A percentile compares a stretch with the other conserved stretches of the same genome.
phyloP scores from a whole-genome alignment of 2,113 vertebrate genomes.

The Lepus europaeus region DNA sequence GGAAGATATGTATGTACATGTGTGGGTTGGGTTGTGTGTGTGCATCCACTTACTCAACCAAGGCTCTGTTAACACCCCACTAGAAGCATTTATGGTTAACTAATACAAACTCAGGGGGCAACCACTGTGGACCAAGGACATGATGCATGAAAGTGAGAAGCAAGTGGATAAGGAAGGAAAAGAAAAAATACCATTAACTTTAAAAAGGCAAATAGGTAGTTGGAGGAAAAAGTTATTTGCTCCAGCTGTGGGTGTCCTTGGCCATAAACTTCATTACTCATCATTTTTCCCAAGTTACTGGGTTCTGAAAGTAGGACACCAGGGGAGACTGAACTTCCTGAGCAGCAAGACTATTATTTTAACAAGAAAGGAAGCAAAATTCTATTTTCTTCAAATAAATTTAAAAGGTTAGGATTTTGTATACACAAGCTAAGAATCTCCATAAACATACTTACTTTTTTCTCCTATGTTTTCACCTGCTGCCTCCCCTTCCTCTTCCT shows the following conservation, averaged over 20 bases:
- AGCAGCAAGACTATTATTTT: constrained; percentile 62
- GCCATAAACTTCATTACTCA: constrained; percentile 57
- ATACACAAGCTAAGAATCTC: constrained; percentile 66
- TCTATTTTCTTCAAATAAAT: constrained; percentile 72
- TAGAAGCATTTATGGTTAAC: constrained; percentile 61
- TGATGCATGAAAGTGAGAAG: neutral
- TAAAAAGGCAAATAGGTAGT: constrained; percentile 56
- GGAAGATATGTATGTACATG: neutral
- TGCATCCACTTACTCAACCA: constrained; percentile 33
- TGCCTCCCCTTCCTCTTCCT: constrained; percentile 87
- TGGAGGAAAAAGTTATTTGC: constrained; percentile 30
- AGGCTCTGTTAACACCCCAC: constrained; percentile 37
- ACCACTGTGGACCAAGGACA: constrained; percentile 38
- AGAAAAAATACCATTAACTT: constrained; percentile 70
- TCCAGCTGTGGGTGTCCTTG: constrained; percentile 59
- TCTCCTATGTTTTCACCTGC: constrained; percentile 88
- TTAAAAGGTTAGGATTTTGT: constrained; percentile 79
- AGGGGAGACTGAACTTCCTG: constrained; percentile 63
- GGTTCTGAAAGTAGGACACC: constrained; percentile 65
- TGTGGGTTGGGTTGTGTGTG: no score
- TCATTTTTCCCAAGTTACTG: neutral
- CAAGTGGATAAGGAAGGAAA: constrained; percentile 47
- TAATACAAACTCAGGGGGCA: constrained; percentile 45
- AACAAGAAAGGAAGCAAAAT: constrained; percentile 51
- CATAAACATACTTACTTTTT: constrained; percentile 89